Evolutionary conservation across 2,888 invertebrate genomes (phyloP).

Genomic region (Leucoptera coffeella): DNA sequence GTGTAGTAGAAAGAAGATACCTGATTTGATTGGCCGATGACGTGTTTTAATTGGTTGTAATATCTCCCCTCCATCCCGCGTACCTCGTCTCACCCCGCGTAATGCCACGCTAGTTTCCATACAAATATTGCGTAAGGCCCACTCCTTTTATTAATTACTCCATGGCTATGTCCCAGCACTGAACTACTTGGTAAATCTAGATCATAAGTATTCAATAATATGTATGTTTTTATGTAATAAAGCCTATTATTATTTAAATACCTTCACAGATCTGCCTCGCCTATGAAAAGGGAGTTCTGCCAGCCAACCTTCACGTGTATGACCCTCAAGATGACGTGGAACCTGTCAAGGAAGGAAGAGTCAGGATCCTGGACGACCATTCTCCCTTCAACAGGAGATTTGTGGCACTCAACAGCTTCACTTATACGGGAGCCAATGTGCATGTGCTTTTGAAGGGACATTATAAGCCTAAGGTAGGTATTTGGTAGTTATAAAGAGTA

Average conservation of each 20-base stretch:
- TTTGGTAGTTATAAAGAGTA: too few relatives aligned
- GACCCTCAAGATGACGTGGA: constrained; percentile 12
- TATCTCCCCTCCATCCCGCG: too few relatives aligned
- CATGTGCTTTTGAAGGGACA: constrained; percentile 20
- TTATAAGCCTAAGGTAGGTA: constrained; percentile 22
- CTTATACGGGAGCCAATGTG: constrained; percentile 15
- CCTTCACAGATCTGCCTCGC: constrained; percentile 15
- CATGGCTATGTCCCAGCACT: too few relatives aligned
- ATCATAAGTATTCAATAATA: too few relatives aligned
- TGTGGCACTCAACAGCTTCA: constrained; percentile 18
- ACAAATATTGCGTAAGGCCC: too few relatives aligned
- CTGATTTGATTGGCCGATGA: too few relatives aligned
- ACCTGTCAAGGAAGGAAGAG: constrained; percentile 11
- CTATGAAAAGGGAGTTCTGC: constrained; percentile 15
- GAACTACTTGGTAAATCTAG: too few relatives aligned
- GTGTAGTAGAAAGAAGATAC: too few relatives aligned
- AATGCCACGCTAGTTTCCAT: too few relatives aligned
- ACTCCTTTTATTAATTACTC: too few relatives aligned
- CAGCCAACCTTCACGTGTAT: constrained; percentile 17
- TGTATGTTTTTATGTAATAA: constrained; percentile 1
- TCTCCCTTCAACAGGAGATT: constrained; percentile 12
- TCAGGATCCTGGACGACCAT: constrained; percentile 15
- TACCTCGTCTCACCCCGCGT: too few relatives aligned
- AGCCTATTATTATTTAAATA: background rate
- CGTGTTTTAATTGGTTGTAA: too few relatives aligned